Conservation (phyloP, 2,113 vertebrate species). For the Chiloscyllium plagiosum region DNA sequence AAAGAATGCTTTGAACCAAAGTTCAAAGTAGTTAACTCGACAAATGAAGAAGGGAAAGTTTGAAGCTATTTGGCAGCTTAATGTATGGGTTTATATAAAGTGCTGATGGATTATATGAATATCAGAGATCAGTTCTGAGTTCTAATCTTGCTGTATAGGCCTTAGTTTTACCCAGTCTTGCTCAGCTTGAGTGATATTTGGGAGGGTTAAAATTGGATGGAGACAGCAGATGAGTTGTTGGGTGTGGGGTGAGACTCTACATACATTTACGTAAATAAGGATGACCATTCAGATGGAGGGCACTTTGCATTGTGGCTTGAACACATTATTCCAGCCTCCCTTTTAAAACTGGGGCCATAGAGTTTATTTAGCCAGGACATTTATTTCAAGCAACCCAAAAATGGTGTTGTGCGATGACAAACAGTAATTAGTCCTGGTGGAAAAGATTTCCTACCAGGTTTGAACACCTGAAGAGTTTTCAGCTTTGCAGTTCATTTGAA, state of each 20-base stretch:
- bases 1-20: conserved; percentile 13
- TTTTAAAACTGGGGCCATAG: neutral
- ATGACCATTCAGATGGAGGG: neutral
- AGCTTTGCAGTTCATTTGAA: neutral
- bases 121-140: neutral
- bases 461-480: neutral
- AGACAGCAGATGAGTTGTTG: neutral
- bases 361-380: neutral
- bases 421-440: neutral
- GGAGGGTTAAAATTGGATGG: neutral
- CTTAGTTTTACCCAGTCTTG: neutral
- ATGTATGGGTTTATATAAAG: neutral
- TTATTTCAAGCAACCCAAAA: neutral
- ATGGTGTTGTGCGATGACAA: neutral
- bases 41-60: neutral
- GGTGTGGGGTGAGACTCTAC: neutral
- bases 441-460: neutral
- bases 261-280: neutral
- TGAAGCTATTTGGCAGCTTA: conserved; percentile 3
- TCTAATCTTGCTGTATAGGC: neutral
- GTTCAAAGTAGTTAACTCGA: neutral
- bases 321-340: neutral
- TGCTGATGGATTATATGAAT: neutral
- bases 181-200: too few species aligned
- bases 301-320: neutral